phyloP scores from a whole-genome alignment of 2,797 vertebrate species.

The Gallinago solitaria region DNA sequence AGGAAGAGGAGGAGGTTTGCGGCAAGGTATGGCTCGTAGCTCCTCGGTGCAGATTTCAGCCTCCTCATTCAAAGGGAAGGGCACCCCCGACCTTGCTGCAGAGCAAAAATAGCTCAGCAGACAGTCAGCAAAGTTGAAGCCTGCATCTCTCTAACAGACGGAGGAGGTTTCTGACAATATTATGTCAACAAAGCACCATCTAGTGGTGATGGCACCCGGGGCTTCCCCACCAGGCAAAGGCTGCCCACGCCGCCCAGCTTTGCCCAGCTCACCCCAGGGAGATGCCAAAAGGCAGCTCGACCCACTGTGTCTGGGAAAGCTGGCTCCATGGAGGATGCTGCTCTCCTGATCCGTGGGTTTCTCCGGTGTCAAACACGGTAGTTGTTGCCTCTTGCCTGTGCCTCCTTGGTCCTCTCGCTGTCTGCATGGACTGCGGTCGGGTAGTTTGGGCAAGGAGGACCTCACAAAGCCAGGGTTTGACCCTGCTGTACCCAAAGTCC shows the following conservation, averaged over 20 bases:
- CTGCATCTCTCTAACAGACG: background rate
- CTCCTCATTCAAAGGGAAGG: background rate
- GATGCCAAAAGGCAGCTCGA: background rate
- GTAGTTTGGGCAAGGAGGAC: background rate
- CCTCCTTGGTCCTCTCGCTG: fast-evolving
- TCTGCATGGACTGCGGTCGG: fast-evolving
- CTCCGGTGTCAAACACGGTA: background rate
- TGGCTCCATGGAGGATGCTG: background rate
- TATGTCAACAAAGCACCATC: slow-evolving; percentile 54
- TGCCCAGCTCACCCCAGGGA: fast-evolving
- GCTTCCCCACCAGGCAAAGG: fast-evolving
- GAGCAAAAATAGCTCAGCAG: slow-evolving; percentile 10
- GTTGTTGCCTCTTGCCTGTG: background rate
- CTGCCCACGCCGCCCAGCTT: fast-evolving
- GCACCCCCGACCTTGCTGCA: background rate
- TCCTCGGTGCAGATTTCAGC: background rate
- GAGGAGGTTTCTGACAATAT: background rate
- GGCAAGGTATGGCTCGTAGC: background rate
- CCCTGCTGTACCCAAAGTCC: background rate
- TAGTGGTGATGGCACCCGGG: slow-evolving; percentile 20
- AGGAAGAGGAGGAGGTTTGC: background rate
- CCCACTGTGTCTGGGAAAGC: too few species aligned
- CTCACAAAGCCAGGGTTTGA: too few species aligned
- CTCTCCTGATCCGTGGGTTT: fast-evolving
- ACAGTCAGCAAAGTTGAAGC: background rate